Conservation (phyloP, 2,113 vertebrate species). For the Cheilinus undulatus region DNA sequence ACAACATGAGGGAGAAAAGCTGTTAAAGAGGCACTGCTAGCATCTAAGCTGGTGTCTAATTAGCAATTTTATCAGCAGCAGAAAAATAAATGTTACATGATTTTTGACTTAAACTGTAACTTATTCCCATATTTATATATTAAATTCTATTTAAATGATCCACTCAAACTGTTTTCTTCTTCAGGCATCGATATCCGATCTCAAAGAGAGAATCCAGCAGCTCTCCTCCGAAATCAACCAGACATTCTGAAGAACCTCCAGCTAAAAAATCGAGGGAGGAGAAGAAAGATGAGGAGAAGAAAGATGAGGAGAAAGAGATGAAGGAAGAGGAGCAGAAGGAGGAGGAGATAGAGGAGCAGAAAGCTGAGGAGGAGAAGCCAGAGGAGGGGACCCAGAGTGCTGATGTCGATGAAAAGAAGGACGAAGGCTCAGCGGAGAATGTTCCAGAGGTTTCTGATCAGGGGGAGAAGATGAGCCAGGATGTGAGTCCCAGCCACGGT, state of each 20-base stretch:
- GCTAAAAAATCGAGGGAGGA: conserved; percentile 73
- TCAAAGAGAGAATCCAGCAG: conserved; percentile 57
- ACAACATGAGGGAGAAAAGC: no score
- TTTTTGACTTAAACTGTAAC: no score
- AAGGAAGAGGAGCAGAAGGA: conserved; percentile 2
- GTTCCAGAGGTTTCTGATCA: conserved; percentile 16
- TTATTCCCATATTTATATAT: no score
- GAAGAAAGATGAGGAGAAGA: conserved; percentile 12
- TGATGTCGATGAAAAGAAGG: neutral
- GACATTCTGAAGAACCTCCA: conserved; percentile 68
- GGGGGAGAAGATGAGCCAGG: neutral
- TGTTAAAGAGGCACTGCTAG: no score
- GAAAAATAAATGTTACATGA: no score
- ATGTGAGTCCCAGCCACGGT: conserved; percentile 14
- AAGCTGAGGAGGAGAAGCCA: neutral
- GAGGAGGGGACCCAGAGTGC: neutral
- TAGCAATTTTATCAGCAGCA: no score
- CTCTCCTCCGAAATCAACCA: conserved; percentile 30
- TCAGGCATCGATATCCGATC: conserved; percentile 65
- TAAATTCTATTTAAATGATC: no score
- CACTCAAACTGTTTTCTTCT: no score
- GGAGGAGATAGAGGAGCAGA: neutral
- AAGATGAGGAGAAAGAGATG: neutral
- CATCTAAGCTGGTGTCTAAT: no score
- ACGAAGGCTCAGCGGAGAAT: neutral